These are phyloP conservation scores for Leptopilina syphax DNA, from an alignment of 2,888 invertebrate genomes.

Conservation along the genomic window DNA sequence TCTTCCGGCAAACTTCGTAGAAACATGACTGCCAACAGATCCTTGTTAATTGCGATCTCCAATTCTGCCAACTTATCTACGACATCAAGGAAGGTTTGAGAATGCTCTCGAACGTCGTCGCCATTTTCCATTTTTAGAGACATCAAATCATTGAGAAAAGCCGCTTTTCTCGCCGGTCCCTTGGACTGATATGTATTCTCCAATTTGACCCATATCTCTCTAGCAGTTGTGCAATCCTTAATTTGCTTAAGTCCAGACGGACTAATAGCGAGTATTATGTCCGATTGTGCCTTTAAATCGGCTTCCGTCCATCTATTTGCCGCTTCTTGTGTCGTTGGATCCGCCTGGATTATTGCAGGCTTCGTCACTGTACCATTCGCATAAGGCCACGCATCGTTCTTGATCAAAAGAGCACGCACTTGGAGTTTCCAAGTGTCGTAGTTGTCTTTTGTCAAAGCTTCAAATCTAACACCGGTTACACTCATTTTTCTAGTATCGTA, in stretches of 20 bases:
- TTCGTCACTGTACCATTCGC: too few relatives aligned
- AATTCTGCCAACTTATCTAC: constrained; percentile 45
- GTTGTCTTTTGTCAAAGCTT: constrained; percentile 1
- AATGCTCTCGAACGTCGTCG: constrained; percentile 44
- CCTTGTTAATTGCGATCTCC: constrained; percentile 45
- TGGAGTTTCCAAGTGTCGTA: constrained; percentile 31
- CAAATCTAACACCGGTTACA: not conserved
- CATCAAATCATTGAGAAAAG: constrained; percentile 50
- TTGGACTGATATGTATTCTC: constrained; percentile 44
- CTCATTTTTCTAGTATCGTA: not conserved
- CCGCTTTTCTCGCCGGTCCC: constrained; percentile 49
- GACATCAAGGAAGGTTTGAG: constrained; percentile 42
- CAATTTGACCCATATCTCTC: constrained; percentile 45
- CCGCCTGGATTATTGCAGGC: too few relatives aligned
- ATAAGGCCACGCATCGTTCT: too few relatives aligned
- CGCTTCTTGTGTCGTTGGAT: too few relatives aligned
- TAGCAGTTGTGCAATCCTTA: constrained; percentile 45
- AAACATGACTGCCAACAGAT: constrained; percentile 23
- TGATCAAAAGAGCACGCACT: too few relatives aligned
- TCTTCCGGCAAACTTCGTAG: not conserved
- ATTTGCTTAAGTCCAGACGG: constrained; percentile 29
- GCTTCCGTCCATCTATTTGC: too few relatives aligned
- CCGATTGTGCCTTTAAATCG: too few relatives aligned
- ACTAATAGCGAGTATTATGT: too few relatives aligned
- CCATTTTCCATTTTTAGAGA: constrained; percentile 44